These are phyloP conservation scores for Strigamia maritima DNA, from an alignment of 2,888 invertebrate species.

Conservation along the genomic window DNA sequence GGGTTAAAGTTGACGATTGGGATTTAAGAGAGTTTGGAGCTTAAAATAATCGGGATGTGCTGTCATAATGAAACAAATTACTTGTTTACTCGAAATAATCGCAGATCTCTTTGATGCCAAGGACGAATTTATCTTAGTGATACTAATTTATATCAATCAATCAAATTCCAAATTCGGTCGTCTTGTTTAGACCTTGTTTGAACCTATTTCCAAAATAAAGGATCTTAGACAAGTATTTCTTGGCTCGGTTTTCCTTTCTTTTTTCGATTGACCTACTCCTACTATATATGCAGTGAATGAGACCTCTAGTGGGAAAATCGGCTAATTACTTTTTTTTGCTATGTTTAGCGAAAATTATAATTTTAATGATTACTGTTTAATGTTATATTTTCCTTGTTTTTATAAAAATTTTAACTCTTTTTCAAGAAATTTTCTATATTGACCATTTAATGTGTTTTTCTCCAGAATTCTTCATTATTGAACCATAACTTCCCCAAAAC, in stretches of 20 bases:
- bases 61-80: not conserved
- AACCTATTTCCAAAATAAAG: not conserved
- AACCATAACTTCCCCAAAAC: no score
- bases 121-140: slow-evolving; percentile 9
- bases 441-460: no score
- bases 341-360: no score
- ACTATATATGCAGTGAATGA: not conserved
- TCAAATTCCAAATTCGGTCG: not conserved
- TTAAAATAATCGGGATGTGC: not conserved
- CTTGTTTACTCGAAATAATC: slow-evolving; percentile 2
- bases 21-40: not conserved
- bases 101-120: not conserved
- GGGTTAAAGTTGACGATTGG: not conserved
- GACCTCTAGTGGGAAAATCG: not conserved
- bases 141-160: not conserved
- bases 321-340: no score
- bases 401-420: no score
- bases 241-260: not conserved
- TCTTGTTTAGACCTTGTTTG: not conserved
- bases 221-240: not conserved
- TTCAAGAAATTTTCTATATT: no score
- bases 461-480: no score
- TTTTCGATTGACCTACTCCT: not conserved
- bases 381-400: no score
- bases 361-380: no score